These are phyloP conservation scores for Leptopilina boulardi DNA, from an alignment of 1,140 invertebrate species.

Conservation along the genomic window DNA sequence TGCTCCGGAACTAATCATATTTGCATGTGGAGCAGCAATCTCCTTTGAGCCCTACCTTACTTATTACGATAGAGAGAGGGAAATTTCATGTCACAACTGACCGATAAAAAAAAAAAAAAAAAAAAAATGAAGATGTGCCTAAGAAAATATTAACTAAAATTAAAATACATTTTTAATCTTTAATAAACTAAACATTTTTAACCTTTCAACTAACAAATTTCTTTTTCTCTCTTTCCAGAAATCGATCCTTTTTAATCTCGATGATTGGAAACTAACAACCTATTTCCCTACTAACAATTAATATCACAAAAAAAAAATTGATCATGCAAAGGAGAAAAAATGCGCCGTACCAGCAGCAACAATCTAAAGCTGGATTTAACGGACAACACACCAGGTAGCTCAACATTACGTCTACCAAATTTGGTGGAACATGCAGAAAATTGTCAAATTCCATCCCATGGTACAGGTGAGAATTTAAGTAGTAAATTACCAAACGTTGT, in stretches of 20 bases:
- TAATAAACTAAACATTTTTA: too few species aligned
- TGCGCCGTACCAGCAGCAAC: constrained; percentile 72
- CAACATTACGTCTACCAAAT: constrained; percentile 68
- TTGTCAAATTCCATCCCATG: constrained; percentile 56
- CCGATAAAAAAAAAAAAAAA: neutral
- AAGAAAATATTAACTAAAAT: neutral
- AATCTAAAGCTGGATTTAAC: constrained; percentile 74
- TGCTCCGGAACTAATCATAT: constrained; percentile 73
- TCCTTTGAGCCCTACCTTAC: constrained; percentile 65
- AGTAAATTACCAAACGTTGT: constrained; percentile 75
- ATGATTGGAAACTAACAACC: constrained; percentile 38
- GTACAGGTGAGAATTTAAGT: constrained; percentile 72
- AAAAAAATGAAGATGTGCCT: neutral
- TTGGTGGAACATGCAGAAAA: constrained; percentile 73
- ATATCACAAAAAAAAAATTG: too few species aligned
- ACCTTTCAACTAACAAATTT: constrained; percentile 56
- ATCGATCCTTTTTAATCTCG: constrained; percentile 43
- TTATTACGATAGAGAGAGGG: constrained; percentile 50
- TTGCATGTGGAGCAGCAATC: constrained; percentile 72
- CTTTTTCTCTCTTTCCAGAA: constrained; percentile 66
- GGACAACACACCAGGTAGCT: constrained; percentile 74
- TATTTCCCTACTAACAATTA: constrained; percentile 42
- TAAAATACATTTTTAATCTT: too few species aligned
- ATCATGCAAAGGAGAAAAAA: constrained; percentile 73
- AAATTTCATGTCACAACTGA: constrained; percentile 50